Percentiles rank a stretch among this genome's conserved stretches.
These are phyloP conservation scores for Acronicta psi DNA, from an alignment of 2,888 invertebrate genomes.

Conservation along the genomic window DNA sequence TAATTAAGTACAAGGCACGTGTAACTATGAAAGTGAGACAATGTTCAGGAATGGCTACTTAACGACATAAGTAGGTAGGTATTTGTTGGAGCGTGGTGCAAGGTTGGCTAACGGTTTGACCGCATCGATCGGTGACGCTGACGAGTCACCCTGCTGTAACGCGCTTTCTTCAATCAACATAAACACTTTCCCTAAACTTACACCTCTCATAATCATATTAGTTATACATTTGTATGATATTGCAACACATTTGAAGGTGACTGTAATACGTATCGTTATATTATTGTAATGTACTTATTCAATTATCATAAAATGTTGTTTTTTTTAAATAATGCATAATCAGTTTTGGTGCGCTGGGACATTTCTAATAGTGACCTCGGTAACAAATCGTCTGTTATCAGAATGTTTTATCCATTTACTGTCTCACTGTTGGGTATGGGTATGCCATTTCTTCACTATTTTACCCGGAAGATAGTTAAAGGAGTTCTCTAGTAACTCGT, in stretches of 20 bases:
- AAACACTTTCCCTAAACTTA: slow-evolving; percentile 35
- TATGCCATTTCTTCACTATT: too few species aligned
- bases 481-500: too few species aligned
- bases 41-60: slow-evolving; percentile 10
- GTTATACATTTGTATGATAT: background rate
- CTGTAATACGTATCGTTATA: background rate
- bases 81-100: slow-evolving; percentile 60
- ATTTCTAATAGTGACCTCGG: slow-evolving; percentile 5
- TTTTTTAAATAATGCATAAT: too few species aligned
- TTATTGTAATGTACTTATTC: too few species aligned
- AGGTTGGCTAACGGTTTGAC: slow-evolving; percentile 72
- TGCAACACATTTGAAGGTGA: slow-evolving; percentile 7
- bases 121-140: slow-evolving; percentile 75
- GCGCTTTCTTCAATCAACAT: slow-evolving; percentile 56
- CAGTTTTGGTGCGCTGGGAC: too few species aligned
- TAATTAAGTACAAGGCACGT: slow-evolving; percentile 18
- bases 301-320: too few species aligned
- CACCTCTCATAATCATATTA: background rate
- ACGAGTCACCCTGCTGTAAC: slow-evolving; percentile 64
- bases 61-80: slow-evolving; percentile 14
- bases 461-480: too few species aligned
- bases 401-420: slow-evolving; percentile 9
- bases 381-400: slow-evolving; percentile 10
- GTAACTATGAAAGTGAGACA: slow-evolving; percentile 13
- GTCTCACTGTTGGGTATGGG: too few species aligned